Base-by-base conservation (phyloP, 2,113 vertebrate species). In the Cyanoramphus novaezelandiae region DNA sequence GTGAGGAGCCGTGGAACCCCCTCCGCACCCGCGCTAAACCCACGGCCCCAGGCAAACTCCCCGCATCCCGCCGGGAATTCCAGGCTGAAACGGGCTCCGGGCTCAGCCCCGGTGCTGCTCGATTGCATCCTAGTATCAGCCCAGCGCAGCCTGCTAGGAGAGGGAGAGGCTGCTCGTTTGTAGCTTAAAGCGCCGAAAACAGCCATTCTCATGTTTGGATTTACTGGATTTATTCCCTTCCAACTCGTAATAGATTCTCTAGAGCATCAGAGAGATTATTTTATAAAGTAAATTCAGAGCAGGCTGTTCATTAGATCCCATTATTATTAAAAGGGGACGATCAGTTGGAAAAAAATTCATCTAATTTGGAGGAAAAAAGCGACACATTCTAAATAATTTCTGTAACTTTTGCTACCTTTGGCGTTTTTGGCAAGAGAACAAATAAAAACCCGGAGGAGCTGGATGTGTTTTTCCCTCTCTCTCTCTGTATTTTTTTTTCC, bases 251-350 rank as follows among this genome's bases (percentile, higher is more conserved):
- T 68, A 90, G 93, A 71, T 96, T 93, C 95, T 96, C 93, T 2
- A 27, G 81, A 92, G 92, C 91, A 94, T 94, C 92, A 88, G 92
- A 92, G 92, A 86, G 96, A 88, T 95, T 89, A 72, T 91, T 95
- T 95, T 72, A 65, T 72, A 76, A 92, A 96, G 86, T 89, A 37
- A 92, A 88, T 93, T 94, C 96, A 82, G 87, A 93, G 86, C 88
- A 79, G 95, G 53, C 74, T 95, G 86, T 92, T 96, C 91, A 94
- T 94, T 79, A 96, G 92, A 96, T 95, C 88, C 46, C 70, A 47
- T 94, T 93, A 92, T 92, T 92, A 92, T 57, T 91, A 72, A 93
- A 96, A 96, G 86, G 20, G 57, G 69, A 96, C 33, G 52, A 95
- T 82, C 95, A 92, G 70, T 57, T 87, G 88, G 74, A 76, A 65